Conservation (phyloP, 2,888 invertebrate genomes). For the Disparrhopalites patrizii region DNA sequence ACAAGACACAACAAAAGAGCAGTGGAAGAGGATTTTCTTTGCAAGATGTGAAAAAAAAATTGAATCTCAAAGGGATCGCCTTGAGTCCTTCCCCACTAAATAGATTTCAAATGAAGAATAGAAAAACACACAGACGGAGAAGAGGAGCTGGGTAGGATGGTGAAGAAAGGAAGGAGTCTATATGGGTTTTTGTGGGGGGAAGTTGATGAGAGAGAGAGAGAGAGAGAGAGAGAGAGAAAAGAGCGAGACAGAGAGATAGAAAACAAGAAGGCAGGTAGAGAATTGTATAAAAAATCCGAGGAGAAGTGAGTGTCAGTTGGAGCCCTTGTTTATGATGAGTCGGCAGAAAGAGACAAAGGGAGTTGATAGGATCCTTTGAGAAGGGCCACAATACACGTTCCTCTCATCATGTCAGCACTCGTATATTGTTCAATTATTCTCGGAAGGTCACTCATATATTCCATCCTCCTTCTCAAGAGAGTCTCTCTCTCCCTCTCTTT, state of each 20-base stretch:
- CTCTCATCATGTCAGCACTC: slow-evolving; percentile 47
- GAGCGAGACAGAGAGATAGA: slow-evolving; percentile 12
- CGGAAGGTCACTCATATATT: slow-evolving; percentile 43
- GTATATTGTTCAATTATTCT: slow-evolving; percentile 46
- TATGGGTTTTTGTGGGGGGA: slow-evolving; percentile 21
- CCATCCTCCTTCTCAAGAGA: slow-evolving; percentile 5
- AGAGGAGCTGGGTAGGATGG: no score
- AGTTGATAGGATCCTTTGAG: slow-evolving; percentile 43
- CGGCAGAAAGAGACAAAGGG: slow-evolving; percentile 46
- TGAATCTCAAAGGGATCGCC: no score
- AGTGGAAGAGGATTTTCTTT: no score
- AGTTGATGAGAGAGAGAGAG: not conserved
- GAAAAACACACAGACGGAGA: not conserved
- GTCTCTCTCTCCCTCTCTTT: not conserved
- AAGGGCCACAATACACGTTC: slow-evolving; percentile 41
- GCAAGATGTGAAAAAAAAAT: no score
- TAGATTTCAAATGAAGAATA: no score
- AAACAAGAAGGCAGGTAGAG: slow-evolving; percentile 38
- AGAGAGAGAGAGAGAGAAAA: no score
- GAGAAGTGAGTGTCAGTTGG: slow-evolving; percentile 42
- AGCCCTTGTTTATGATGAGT: slow-evolving; percentile 48
- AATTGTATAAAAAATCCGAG: no score
- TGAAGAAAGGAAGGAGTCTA: slow-evolving; percentile 20
- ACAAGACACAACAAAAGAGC: no score
- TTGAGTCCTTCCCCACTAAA: no score